These are phyloP conservation scores for Scelioninae gen. 1 DNA, from an alignment of 2,888 invertebrate species.

Conservation along the genomic window DNA sequence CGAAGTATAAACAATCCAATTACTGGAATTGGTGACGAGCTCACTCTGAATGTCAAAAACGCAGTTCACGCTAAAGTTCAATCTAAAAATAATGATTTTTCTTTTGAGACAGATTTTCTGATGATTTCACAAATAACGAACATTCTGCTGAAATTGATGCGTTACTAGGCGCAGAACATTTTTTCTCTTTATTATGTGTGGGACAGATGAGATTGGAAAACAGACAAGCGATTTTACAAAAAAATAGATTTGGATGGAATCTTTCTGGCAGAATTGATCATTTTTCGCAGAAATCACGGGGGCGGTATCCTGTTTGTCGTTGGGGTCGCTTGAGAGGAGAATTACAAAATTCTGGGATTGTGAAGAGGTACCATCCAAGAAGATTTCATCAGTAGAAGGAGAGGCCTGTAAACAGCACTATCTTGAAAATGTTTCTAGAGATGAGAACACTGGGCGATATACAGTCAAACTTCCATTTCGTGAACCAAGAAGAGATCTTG, in stretches of 20 bases:
- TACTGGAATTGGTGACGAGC: neutral
- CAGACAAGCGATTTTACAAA: slow-evolving; percentile 23
- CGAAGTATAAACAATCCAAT: too few species aligned
- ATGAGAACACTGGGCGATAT: slow-evolving; percentile 66
- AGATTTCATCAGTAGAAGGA: slow-evolving; percentile 67
- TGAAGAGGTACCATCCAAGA: slow-evolving; percentile 68
- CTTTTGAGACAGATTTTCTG: slow-evolving; percentile 5
- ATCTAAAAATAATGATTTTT: slow-evolving; percentile 18
- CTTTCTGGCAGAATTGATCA: slow-evolving; percentile 18
- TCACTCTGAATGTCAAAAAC: slow-evolving; percentile 3
- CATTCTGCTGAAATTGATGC: slow-evolving; percentile 2
- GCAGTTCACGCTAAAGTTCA: neutral
- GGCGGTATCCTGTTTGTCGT: neutral
- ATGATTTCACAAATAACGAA: slow-evolving; percentile 35
- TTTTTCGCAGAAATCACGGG: neutral
- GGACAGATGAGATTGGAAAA: slow-evolving; percentile 37
- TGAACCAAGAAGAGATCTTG: neutral
- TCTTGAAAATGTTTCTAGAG: slow-evolving; percentile 64
- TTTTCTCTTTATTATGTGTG: slow-evolving; percentile 20
- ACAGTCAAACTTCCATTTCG: slow-evolving; percentile 38
- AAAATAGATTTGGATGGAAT: slow-evolving; percentile 45
- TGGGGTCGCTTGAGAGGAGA: slow-evolving; percentile 8
- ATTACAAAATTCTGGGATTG: slow-evolving; percentile 70
- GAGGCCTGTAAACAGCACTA: slow-evolving; percentile 72
- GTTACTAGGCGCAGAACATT: slow-evolving; percentile 31